Evolutionary conservation across 2,888 invertebrate genomes (phyloP).

Genomic region (Melipona beecheii): DNA sequence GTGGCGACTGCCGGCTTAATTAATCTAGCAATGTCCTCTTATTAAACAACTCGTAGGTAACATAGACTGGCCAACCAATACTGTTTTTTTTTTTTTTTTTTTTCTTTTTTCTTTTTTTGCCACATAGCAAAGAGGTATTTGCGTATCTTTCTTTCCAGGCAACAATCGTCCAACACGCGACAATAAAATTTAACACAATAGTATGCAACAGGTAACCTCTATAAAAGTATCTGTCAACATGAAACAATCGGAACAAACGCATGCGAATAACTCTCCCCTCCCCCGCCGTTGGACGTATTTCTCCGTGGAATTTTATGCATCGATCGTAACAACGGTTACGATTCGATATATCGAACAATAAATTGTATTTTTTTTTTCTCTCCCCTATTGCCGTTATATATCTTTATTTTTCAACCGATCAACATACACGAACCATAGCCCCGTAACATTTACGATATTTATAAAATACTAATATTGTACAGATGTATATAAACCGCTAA

Average conservation of each 20-base stretch:
- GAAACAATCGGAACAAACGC: constrained; percentile 15
- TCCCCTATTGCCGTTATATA: neutral
- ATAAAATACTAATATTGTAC: constrained; percentile 49
- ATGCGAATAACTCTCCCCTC: neutral
- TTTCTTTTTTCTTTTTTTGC: too few relatives aligned
- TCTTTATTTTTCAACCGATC: neutral
- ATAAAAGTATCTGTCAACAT: constrained; percentile 8
- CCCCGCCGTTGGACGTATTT: neutral
- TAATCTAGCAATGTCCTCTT: constrained; percentile 47
- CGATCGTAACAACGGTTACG: neutral
- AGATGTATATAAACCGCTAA: constrained; percentile 54
- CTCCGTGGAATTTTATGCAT: neutral
- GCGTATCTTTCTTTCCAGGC: neutral
- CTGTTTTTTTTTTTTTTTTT: constrained; percentile 46
- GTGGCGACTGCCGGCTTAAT: constrained; percentile 63
- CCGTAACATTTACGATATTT: constrained; percentile 34
- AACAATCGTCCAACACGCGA: constrained; percentile 18
- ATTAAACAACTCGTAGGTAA: constrained; percentile 79
- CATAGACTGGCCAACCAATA: constrained; percentile 73
- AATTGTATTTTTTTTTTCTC: too few relatives aligned
- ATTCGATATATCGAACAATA: neutral
- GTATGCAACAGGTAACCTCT: constrained; percentile 20
- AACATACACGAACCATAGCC: constrained; percentile 27
- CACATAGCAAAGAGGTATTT: neutral
- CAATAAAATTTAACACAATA: constrained; percentile 16